A percentile compares a stretch with the other conserved stretches of the same genome.
Conservation (phyloP, 2,888 invertebrate species). For the Drosophila algonquin region DNA sequence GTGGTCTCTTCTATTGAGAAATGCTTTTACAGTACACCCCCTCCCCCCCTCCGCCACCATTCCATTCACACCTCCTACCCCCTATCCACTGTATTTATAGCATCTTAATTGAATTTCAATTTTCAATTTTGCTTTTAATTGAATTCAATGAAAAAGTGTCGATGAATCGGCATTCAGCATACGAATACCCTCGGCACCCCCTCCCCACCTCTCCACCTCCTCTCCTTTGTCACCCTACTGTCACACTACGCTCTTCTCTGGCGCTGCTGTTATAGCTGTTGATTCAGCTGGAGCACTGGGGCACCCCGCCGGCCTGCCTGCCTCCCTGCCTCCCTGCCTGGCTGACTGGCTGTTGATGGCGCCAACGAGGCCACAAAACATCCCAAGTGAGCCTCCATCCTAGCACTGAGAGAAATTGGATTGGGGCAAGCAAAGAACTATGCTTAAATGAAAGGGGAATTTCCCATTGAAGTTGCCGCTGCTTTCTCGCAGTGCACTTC, state of each 20-base stretch:
- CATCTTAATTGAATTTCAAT: slow-evolving; percentile 80
- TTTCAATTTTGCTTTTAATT: slow-evolving; percentile 80
- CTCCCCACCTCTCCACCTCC: neutral
- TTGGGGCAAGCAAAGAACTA: too few relatives aligned
- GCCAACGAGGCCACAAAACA: slow-evolving; percentile 55
- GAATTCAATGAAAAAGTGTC: slow-evolving; percentile 81
- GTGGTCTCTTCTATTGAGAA: slow-evolving; percentile 31
- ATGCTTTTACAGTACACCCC: slow-evolving; percentile 46
- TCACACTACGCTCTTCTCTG: neutral
- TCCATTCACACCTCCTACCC: slow-evolving; percentile 23
- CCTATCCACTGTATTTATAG: slow-evolving; percentile 67
- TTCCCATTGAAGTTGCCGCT: too few relatives aligned
- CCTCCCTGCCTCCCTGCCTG: slow-evolving; percentile 33
- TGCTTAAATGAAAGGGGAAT: neutral
- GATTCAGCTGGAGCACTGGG: slow-evolving; percentile 60
- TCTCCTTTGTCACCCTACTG: neutral
- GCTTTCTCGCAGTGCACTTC: slow-evolving; percentile 12
- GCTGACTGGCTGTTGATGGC: slow-evolving; percentile 49
- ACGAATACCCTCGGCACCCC: slow-evolving; percentile 6
- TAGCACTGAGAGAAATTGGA: slow-evolving; percentile 6
- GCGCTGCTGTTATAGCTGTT: slow-evolving; percentile 50
- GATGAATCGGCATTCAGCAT: slow-evolving; percentile 71
- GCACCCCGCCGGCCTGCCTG: slow-evolving; percentile 43
- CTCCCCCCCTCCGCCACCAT: neutral
- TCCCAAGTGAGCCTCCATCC: slow-evolving; percentile 4